phyloP scores from a whole-genome alignment of 2,888 invertebrate genomes.

The Podotricha telesiphe region DNA sequence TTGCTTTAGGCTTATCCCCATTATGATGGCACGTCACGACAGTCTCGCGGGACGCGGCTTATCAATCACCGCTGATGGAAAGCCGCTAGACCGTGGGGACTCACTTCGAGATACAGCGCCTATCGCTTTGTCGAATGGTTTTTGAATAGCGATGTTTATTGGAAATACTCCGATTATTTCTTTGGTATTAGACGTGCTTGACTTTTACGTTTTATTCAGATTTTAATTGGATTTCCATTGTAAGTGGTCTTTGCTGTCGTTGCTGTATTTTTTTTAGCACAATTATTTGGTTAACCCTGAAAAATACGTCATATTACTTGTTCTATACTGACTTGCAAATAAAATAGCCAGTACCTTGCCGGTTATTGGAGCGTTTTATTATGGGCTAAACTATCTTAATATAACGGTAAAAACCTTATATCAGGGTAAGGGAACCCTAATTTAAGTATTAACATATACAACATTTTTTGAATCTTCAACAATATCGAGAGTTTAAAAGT shows the following conservation, averaged over 20 bases:
- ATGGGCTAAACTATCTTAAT: too few species aligned
- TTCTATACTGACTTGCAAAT: too few species aligned
- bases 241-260: constrained; percentile 6
- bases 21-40: constrained; percentile 47
- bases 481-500: too few species aligned
- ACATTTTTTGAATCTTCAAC: too few species aligned
- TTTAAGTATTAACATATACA: too few species aligned
- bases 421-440: too few species aligned
- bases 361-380: too few species aligned
- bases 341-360: too few species aligned
- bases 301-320: background rate
- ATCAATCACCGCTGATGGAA: constrained; percentile 73
- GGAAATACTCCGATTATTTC: constrained; percentile 28
- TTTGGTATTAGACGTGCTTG: constrained; percentile 23
- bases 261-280: background rate
- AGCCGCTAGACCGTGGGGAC: constrained; percentile 59
- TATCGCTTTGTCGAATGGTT: constrained; percentile 36
- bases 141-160: constrained; percentile 36
- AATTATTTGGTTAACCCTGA: background rate
- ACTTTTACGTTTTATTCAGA: constrained; percentile 22
- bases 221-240: constrained; percentile 26
- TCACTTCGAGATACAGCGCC: constrained; percentile 37
- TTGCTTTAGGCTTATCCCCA: constrained; percentile 43
- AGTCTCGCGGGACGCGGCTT: constrained; percentile 60
- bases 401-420: too few species aligned